These are phyloP conservation scores for Hippoglossus stenolepis DNA, from an alignment of 2,113 vertebrate genomes.

Conservation along the genomic window DNA sequence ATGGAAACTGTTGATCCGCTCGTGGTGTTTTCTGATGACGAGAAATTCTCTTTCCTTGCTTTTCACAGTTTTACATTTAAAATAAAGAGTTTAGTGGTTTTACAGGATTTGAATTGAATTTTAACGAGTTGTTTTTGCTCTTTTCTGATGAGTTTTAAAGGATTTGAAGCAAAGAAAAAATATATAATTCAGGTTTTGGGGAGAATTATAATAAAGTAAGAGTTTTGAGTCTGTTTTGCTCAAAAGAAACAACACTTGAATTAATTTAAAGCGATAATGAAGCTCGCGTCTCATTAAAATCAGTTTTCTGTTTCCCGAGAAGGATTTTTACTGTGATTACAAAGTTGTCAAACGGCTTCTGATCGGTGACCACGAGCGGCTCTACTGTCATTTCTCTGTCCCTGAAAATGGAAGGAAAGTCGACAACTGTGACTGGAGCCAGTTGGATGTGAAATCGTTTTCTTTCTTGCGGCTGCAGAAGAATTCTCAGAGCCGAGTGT, in stretches of 20 bases:
- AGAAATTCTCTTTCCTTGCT: neutral
- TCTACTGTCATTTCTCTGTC: neutral
- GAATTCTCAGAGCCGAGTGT: slow-evolving; percentile 30
- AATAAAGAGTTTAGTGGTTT: neutral
- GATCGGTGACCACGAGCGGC: neutral
- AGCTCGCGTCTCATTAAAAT: neutral
- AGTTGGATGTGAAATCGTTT: slow-evolving; percentile 41
- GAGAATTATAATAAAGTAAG: neutral
- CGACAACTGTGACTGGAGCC: slow-evolving; percentile 16
- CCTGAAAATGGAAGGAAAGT: neutral
- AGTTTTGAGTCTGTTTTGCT: slow-evolving; percentile 5
- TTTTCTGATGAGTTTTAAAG: neutral
- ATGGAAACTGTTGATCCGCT: slow-evolving; percentile 1
- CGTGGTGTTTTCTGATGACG: neutral
- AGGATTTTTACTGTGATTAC: neutral
- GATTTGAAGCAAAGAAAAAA: too few species aligned
- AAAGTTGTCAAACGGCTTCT: neutral
- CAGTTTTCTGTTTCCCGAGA: neutral
- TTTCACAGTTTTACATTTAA: slow-evolving; percentile 2
- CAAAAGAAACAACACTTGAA: neutral
- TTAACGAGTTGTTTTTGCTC: neutral
- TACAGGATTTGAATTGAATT: neutral
- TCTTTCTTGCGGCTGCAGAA: slow-evolving; percentile 48
- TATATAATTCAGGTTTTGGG: neutral
- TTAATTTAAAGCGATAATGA: neutral